phyloP scores from a whole-genome alignment of 2,888 invertebrate genomes.

The Drosophila siamana region DNA sequence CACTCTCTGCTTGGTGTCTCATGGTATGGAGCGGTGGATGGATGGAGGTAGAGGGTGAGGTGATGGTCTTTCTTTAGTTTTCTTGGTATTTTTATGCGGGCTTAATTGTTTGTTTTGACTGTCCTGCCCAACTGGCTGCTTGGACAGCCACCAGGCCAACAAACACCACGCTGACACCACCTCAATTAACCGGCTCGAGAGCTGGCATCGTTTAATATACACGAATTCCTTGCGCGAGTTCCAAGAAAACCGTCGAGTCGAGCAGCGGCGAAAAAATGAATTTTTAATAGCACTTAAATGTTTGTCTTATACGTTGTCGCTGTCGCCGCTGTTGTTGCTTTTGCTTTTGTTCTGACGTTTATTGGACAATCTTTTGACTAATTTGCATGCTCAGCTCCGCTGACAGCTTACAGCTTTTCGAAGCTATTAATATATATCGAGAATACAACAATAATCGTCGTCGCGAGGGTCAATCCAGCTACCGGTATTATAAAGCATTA shows the following conservation, averaged over 20 bases:
- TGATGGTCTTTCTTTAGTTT: slow-evolving; percentile 33
- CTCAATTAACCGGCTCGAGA: slow-evolving; percentile 34
- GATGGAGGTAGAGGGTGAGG: too few species aligned
- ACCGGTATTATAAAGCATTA: slow-evolving; percentile 60
- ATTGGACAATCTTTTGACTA: slow-evolving; percentile 40
- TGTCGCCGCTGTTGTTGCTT: slow-evolving; percentile 1
- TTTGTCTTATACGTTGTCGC: slow-evolving; percentile 23
- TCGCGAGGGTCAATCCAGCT: slow-evolving; percentile 40
- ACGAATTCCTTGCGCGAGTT: slow-evolving; percentile 41
- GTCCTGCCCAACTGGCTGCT: slow-evolving; percentile 6
- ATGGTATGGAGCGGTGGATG: too few species aligned
- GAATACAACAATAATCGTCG: slow-evolving; percentile 25
- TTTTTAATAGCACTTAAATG: slow-evolving; percentile 46
- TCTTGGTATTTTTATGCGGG: slow-evolving; percentile 45
- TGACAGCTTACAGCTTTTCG: slow-evolving; percentile 65
- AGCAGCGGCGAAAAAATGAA: slow-evolving; percentile 17
- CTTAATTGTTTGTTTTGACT: slow-evolving; percentile 68
- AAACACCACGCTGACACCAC: slow-evolving; percentile 8
- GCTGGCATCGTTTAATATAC: slow-evolving; percentile 32
- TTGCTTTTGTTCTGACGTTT: neutral
- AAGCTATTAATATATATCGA: slow-evolving; percentile 40
- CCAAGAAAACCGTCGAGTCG: slow-evolving; percentile 34
- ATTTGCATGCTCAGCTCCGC: slow-evolving; percentile 56
- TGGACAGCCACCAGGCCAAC: neutral
- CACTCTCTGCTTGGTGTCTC: too few species aligned